phyloP scores from a whole-genome alignment of 1,140 invertebrate species.

The Drosophila serrata region DNA sequence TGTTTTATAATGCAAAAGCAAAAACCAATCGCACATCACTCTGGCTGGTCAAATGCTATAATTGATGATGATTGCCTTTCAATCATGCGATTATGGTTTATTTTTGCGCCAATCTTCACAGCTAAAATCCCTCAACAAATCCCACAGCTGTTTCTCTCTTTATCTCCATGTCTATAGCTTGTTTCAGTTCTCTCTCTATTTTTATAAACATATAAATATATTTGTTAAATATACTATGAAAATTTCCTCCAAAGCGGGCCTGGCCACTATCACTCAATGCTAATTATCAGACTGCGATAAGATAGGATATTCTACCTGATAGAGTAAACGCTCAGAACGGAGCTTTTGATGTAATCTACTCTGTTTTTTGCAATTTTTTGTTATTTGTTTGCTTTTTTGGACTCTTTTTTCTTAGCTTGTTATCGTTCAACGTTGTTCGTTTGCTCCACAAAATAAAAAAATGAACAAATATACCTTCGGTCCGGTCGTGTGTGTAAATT shows the following conservation, averaged over 20 bases:
- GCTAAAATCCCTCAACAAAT: slow-evolving; percentile 6
- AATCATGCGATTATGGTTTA: slow-evolving; percentile 30
- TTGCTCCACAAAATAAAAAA: slow-evolving; percentile 34
- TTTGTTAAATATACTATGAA: too few species aligned
- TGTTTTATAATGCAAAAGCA: not conserved
- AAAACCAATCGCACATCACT: not conserved
- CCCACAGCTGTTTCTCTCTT: slow-evolving; percentile 1
- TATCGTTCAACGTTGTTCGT: slow-evolving; percentile 64
- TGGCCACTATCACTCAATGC: slow-evolving; percentile 52
- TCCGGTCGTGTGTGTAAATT: slow-evolving; percentile 42
- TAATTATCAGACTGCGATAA: slow-evolving; percentile 71
- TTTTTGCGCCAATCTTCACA: not conserved
- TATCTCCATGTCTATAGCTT: not conserved
- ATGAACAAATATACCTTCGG: slow-evolving; percentile 26
- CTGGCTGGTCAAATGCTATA: slow-evolving; percentile 17
- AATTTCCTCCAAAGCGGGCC: too few species aligned
- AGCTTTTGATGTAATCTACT: slow-evolving; percentile 40
- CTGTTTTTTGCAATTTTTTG: slow-evolving; percentile 18
- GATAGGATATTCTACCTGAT: slow-evolving; percentile 51
- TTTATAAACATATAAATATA: not conserved
- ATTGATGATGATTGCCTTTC: slow-evolving; percentile 59
- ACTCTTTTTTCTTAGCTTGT: slow-evolving; percentile 22
- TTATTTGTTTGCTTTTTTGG: not conserved
- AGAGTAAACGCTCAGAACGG: slow-evolving; percentile 28
- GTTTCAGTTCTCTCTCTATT: not conserved